A percentile compares a stretch with the other conserved stretches of the same genome.
Evolutionary conservation across 2,113 vertebrate species (phyloP).

Genomic region (Butorides virescens): DNA sequence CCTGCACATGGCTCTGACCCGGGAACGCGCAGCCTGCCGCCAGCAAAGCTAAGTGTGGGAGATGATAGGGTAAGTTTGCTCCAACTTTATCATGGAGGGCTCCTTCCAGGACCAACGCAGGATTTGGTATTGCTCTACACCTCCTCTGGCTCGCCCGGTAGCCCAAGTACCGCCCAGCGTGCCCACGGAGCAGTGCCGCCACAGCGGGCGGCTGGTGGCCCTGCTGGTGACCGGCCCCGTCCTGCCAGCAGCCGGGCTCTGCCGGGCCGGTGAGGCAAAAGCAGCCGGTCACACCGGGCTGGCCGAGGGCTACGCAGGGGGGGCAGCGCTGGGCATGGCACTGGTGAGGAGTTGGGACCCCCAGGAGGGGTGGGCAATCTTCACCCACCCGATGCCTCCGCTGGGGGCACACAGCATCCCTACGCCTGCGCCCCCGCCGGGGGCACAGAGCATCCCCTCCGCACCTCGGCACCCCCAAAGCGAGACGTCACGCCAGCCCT

Average conservation of each 20-base stretch:
- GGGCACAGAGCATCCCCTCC: neutral
- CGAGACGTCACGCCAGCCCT: neutral
- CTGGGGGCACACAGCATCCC: neutral
- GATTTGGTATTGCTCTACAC: neutral
- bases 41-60: neutral
- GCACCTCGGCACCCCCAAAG: neutral
- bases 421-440: fast-evolving
- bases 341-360: neutral
- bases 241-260: neutral
- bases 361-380: neutral
- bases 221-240: neutral
- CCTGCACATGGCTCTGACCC: neutral
- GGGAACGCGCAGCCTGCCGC: fast-evolving
- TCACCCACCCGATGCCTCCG: fast-evolving
- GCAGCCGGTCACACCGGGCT: fast-evolving
- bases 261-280: neutral
- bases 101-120: neutral
- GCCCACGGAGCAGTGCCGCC: fast-evolving
- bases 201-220: fast-evolving
- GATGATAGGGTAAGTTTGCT: neutral
- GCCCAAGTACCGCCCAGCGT: neutral
- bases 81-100: neutral
- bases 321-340: fast-evolving
- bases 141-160: neutral
- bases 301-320: neutral